Evolutionary conservation across 2,113 vertebrate species (phyloP).

Genomic region (Ibidorhyncha struthersii): DNA sequence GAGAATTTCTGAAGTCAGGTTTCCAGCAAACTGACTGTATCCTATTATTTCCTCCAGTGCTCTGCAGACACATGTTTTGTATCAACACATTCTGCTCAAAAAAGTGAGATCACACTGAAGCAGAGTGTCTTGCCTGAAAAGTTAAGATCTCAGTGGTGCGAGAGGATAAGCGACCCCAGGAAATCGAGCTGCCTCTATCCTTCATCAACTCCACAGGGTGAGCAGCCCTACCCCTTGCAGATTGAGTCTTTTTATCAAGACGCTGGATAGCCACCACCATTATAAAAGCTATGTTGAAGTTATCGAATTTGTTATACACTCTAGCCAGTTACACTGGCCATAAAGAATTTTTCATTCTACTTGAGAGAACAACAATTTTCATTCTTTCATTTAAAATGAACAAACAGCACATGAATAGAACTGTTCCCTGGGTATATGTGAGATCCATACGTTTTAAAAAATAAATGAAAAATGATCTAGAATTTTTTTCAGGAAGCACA

Average conservation of each 20-base stretch:
- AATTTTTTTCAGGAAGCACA: background rate
- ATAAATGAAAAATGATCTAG: background rate
- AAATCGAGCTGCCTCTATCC: accelerated
- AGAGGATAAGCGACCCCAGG: background rate
- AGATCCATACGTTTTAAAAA: background rate
- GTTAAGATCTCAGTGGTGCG: background rate
- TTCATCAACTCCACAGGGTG: background rate
- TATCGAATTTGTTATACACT: background rate
- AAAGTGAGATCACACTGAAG: background rate
- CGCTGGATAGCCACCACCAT: background rate
- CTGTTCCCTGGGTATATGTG: background rate
- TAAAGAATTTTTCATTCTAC: background rate
- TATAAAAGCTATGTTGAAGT: background rate
- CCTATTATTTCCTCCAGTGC: background rate
- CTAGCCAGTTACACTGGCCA: background rate
- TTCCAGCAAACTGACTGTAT: conserved; percentile 8
- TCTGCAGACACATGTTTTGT: background rate
- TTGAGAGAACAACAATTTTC: background rate
- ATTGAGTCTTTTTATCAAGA: background rate
- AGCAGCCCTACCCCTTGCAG: background rate
- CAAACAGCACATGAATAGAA: background rate
- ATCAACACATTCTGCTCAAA: background rate
- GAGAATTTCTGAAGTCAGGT: background rate
- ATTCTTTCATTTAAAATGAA: background rate
- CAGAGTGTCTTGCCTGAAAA: background rate